Conservation (phyloP, 2,888 invertebrate species). For the Mantis religiosa region DNA sequence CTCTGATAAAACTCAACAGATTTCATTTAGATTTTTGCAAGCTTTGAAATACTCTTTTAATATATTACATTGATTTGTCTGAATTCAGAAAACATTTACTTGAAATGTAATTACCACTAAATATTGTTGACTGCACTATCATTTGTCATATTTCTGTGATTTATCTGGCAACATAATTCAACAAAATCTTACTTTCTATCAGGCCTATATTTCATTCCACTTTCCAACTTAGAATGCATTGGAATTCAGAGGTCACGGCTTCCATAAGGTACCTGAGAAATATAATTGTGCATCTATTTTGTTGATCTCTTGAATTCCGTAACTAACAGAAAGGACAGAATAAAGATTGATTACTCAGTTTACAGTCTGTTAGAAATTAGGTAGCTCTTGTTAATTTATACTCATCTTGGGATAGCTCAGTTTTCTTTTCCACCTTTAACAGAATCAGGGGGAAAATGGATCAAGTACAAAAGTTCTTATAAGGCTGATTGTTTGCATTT, state of each 20-base stretch:
- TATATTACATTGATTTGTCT: too few relatives aligned
- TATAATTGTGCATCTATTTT: neutral
- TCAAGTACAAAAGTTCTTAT: constrained; percentile 17
- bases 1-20: too few relatives aligned
- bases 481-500: constrained; percentile 16
- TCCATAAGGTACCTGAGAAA: neutral
- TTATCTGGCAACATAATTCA: too few relatives aligned
- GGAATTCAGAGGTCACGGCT: neutral
- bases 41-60: too few relatives aligned
- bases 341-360: neutral
- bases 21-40: too few relatives aligned
- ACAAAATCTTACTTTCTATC: neutral
- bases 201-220: neutral
- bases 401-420: neutral
- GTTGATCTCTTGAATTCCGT: neutral
- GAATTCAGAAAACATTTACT: too few relatives aligned
- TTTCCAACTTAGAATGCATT: neutral
- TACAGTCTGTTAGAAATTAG: neutral
- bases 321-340: neutral
- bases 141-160: too few relatives aligned
- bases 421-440: constrained; percentile 4
- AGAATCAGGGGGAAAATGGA: neutral
- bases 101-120: too few relatives aligned
- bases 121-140: too few relatives aligned
- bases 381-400: neutral